Evolutionary conservation across 2,888 invertebrate species (phyloP).

Genomic region (Poecilus cupreus): DNA sequence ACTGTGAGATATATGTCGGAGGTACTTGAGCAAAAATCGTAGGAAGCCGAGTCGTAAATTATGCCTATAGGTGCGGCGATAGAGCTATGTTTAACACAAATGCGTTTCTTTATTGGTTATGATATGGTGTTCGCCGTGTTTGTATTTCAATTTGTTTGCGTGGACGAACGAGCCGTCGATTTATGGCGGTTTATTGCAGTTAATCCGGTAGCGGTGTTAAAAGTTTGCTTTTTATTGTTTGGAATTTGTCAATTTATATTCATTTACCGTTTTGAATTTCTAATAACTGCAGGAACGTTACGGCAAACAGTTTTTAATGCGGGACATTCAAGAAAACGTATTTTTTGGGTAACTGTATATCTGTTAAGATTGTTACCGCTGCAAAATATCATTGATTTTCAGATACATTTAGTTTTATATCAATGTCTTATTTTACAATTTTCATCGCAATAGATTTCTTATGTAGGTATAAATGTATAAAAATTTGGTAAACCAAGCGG

Average conservation of each 20-base stretch:
- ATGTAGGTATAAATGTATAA: too few relatives aligned
- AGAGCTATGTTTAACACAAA: constrained; percentile 49
- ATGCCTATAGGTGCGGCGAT: constrained; percentile 64
- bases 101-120: constrained; percentile 52
- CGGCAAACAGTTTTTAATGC: not conserved
- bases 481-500: too few relatives aligned
- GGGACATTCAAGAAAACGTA: not conserved
- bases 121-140: constrained; percentile 33
- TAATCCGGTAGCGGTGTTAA: constrained; percentile 42
- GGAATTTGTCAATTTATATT: constrained; percentile 19
- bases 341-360: constrained; percentile 14
- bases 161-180: constrained; percentile 24
- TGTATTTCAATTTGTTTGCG: constrained; percentile 48
- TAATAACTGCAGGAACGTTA: constrained; percentile 8
- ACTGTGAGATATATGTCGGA: constrained; percentile 65
- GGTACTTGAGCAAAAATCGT: constrained; percentile 65
- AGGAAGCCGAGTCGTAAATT: constrained; percentile 66
- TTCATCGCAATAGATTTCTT: not conserved
- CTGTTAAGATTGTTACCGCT: not conserved
- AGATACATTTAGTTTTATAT: not conserved
- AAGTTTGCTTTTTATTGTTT: constrained; percentile 40
- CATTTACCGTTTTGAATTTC: constrained; percentile 36
- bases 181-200: constrained; percentile 36
- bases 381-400: not conserved
- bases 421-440: not conserved